Evolutionary conservation across 2,797 vertebrate genomes (phyloP).

Genomic region (Eulemur coronatus): DNA sequence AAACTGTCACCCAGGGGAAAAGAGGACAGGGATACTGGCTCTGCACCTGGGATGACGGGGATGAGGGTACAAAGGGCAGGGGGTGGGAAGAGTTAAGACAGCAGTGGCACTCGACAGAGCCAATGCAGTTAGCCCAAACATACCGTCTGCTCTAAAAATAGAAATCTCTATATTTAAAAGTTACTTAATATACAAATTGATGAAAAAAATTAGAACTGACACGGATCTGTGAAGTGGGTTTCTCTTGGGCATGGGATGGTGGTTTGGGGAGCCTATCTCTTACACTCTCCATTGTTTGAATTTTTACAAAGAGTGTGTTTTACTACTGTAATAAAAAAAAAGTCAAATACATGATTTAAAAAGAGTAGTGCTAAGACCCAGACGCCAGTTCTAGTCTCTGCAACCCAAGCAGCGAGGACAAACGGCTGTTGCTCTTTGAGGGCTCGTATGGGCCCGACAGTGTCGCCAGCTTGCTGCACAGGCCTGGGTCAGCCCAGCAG

Average conservation of each 20-base stretch:
- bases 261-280: not conserved
- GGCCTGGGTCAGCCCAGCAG: not conserved
- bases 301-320: conserved; percentile 40
- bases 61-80: not conserved
- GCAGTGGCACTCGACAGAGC: not conserved
- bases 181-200: not conserved
- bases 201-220: not conserved
- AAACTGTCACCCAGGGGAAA: not conserved
- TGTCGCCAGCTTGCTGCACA: not conserved
- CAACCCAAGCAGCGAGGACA: not conserved
- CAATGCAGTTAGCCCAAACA: conserved; percentile 20
- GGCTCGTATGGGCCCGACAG: not conserved
- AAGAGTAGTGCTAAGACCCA: not conserved
- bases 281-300: conserved; percentile 23
- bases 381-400: not conserved
- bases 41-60: not conserved
- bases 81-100: not conserved
- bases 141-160: conserved; percentile 26
- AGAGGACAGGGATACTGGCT: not conserved
- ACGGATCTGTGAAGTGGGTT: not conserved
- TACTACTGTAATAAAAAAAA: conserved; percentile 24
- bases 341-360: not conserved
- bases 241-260: not conserved
- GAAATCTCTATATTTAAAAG: conserved; percentile 25
- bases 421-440: not conserved